Evolutionary conservation across 2,888 invertebrate genomes (phyloP), one percentile per base, ranked within the genome.

Genomic region (Agriotes lineatus): DNA sequence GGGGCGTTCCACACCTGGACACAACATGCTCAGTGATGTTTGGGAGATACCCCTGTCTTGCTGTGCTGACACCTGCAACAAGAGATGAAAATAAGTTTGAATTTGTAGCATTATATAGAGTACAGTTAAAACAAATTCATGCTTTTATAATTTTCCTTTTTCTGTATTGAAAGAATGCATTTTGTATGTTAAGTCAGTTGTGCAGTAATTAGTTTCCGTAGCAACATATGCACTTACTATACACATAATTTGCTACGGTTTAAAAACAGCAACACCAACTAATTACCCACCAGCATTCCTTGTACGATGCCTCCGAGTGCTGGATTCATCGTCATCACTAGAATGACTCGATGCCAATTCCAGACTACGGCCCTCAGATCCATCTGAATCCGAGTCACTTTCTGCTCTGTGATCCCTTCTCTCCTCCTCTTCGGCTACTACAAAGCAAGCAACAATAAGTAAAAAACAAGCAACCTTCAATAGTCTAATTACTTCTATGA

Each of bases 341-440:
- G 96, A 96, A 85, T 97, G 97, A 81, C 96, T 96, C 54, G 97
- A 97, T 10, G 97, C 97, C 56, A 97, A 88, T 78, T 97, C 97
- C 69, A 97, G 86, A 77, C 94, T 94, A 37, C 94, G 88, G 1
- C 93, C 94, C 76, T 88, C 87, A 1, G 93, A 93, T 58, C 86
- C 89, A 56, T 96, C 95, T 0, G 94, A 93, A 77, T 96, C 96
- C 0, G 93, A 90, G 73, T 91, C 90, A 77, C 90, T 90, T 6
- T 90, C 85, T 22, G 71, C 72, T 72, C 86, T 81, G 14, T 77
- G 65, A 75, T 82, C 62, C 74, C 82, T 74, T 75, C 80, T 76
- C 70, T 77, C 76, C 70, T 82, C 82, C 14, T 67, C 67, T 67
- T 81, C 81, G 1, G 77, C 79, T n/a, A 79, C 76, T 74, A 35